phyloP scores from a whole-genome alignment of 2,888 invertebrate genomes.

The Erannis defoliaria region DNA sequence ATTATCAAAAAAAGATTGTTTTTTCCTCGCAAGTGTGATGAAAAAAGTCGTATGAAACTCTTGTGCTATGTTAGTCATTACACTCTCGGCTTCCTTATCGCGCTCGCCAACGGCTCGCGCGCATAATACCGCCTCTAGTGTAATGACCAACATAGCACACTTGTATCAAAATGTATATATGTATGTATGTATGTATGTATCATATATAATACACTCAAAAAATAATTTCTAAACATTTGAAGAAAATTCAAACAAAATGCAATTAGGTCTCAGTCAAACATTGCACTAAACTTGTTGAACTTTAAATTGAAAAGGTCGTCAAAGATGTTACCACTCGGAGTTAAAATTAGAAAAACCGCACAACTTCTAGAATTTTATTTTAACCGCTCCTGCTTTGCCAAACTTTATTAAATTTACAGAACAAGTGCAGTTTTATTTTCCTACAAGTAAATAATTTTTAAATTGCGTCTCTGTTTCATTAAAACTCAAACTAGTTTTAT shows the following conservation, averaged over 20 bases:
- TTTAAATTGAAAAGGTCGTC: conserved; percentile 25
- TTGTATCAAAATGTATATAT: too few species aligned
- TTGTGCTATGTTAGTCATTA: too few species aligned
- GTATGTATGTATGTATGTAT: too few species aligned
- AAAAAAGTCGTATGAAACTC: too few species aligned
- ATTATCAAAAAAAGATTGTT: too few species aligned
- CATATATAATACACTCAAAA: too few species aligned
- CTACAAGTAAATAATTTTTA: neutral
- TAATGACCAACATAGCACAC: too few species aligned
- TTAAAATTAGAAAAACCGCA: conserved; percentile 18
- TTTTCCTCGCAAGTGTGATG: too few species aligned
- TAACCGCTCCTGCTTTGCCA: conserved; percentile 38
- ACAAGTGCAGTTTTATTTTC: conserved; percentile 4
- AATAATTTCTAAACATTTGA: neutral
- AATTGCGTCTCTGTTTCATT: neutral
- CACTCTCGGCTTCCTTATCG: too few species aligned
- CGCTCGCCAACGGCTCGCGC: too few species aligned
- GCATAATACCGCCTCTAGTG: too few species aligned
- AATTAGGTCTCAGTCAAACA: conserved; percentile 30
- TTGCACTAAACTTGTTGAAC: conserved; percentile 10
- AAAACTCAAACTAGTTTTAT: neutral
- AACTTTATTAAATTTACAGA: conserved; percentile 54
- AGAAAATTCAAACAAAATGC: conserved; percentile 9
- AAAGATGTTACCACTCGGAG: conserved; percentile 17
- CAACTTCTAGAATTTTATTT: conserved; percentile 17